Conservation (phyloP, 2,888 invertebrate species). For the Agriotes lineatus region DNA sequence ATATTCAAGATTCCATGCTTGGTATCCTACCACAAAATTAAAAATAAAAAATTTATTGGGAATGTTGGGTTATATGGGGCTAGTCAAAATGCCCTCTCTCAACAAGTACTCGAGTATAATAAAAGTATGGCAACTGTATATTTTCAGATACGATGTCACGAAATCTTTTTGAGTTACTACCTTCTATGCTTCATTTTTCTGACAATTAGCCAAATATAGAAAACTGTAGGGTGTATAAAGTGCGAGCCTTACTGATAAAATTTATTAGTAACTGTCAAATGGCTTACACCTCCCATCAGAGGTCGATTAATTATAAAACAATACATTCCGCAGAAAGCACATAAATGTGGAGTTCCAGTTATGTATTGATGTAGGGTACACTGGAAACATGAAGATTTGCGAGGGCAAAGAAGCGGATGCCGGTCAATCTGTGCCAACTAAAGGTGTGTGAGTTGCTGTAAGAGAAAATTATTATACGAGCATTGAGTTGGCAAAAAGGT, state of each 20-base stretch:
- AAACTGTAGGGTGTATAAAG: conserved; percentile 29
- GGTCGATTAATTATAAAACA: too few species aligned
- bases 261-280: too few species aligned
- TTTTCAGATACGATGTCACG: conserved; percentile 31
- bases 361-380: conserved; percentile 41
- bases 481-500: too few species aligned
- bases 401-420: conserved; percentile 32
- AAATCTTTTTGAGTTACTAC: conserved; percentile 42
- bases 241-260: conserved; percentile 32
- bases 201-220: conserved; percentile 32
- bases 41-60: conserved; percentile 47
- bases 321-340: too few species aligned
- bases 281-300: too few species aligned
- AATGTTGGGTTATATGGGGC: conserved; percentile 48
- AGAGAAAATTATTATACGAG: conserved; percentile 45
- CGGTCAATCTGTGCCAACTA: conserved; percentile 20
- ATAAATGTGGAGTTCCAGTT: too few species aligned
- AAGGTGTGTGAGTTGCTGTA: conserved; percentile 11
- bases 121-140: conserved; percentile 30
- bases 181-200: conserved; percentile 36
- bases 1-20: conserved; percentile 10
- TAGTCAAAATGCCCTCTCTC: too few species aligned
- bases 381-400: conserved; percentile 42
- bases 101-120: conserved; percentile 46
- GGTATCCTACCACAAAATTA: conserved; percentile 9